A percentile compares a stretch with the other conserved stretches of the same genome.
Evolutionary conservation across 1,140 invertebrate species (phyloP).

Genomic region (Calycopis cecrops): DNA sequence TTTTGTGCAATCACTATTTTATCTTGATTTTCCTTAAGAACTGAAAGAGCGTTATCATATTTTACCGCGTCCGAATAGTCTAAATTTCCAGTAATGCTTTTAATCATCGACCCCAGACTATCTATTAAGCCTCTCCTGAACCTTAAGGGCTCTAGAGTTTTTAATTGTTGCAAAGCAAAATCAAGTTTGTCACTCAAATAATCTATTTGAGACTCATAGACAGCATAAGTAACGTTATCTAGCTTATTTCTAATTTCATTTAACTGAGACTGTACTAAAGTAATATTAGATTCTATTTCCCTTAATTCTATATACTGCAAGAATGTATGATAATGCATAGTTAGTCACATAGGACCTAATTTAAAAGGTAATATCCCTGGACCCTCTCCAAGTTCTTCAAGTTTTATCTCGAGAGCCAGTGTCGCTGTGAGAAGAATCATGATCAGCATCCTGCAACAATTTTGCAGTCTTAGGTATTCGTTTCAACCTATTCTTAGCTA

Average conservation of each 20-base stretch:
- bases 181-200: too few relatives aligned
- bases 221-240: too few relatives aligned
- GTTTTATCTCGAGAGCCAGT: slow-evolving; percentile 18
- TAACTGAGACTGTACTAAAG: slow-evolving; percentile 1
- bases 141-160: too few relatives aligned
- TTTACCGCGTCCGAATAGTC: too few relatives aligned
- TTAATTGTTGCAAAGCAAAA: too few relatives aligned
- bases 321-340: slow-evolving; percentile 13
- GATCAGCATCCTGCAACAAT: slow-evolving; percentile 19
- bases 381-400: slow-evolving; percentile 15
- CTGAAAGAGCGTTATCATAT: too few relatives aligned
- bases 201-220: too few relatives aligned
- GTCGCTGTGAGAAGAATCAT: slow-evolving; percentile 9
- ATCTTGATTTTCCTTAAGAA: too few relatives aligned
- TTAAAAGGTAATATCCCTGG: slow-evolving; percentile 18
- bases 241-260: slow-evolving; percentile 14
- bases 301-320: slow-evolving; percentile 17
- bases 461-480: slow-evolving; percentile 15
- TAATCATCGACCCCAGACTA: too few relatives aligned
- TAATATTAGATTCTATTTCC: slow-evolving; percentile 12
- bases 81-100: too few relatives aligned
- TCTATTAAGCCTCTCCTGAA: too few relatives aligned
- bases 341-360: slow-evolving; percentile 16
- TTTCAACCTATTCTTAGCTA: slow-evolving; percentile 13
- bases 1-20: too few relatives aligned